These are phyloP conservation scores for Dioctria linearis DNA, from an alignment of 2,888 invertebrate species.

Conservation along the genomic window DNA sequence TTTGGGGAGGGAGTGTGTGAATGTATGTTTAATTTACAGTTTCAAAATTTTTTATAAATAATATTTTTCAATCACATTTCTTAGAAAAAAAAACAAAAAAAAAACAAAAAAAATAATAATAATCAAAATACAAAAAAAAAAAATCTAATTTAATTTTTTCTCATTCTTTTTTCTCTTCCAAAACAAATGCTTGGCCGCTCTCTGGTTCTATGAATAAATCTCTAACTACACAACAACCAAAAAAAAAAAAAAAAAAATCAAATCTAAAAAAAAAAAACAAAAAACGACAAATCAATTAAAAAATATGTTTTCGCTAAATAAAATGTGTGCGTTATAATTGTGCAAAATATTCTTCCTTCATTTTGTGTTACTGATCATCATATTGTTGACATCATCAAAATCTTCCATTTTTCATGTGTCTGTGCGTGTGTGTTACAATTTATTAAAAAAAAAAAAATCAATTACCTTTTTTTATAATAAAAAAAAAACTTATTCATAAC, in stretches of 20 bases:
- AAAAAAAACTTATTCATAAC: constrained; percentile 13
- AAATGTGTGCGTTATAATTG: background rate
- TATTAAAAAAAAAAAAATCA: background rate
- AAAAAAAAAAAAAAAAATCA: too few species aligned
- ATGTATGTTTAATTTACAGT: too few species aligned
- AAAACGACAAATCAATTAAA: background rate
- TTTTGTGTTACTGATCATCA: background rate
- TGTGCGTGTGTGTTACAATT: background rate
- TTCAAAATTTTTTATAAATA: too few species aligned
- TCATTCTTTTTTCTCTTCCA: constrained; percentile 1
- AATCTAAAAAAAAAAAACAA: too few species aligned
- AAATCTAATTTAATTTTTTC: constrained; percentile 6
- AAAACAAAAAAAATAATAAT: background rate
- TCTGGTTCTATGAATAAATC: background rate
- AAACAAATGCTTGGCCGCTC: background rate
- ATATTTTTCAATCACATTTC: background rate
- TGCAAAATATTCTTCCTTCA: background rate
- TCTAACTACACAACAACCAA: too few species aligned
- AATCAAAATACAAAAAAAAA: background rate
- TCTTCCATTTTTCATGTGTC: background rate
- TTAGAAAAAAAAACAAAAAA: background rate
- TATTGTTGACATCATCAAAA: background rate
- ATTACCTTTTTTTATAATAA: background rate
- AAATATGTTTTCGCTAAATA: background rate
- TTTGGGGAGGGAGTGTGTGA: background rate